Evolutionary conservation across 2,888 invertebrate genomes (phyloP).

Genomic region (Xestia sexstrigata): DNA sequence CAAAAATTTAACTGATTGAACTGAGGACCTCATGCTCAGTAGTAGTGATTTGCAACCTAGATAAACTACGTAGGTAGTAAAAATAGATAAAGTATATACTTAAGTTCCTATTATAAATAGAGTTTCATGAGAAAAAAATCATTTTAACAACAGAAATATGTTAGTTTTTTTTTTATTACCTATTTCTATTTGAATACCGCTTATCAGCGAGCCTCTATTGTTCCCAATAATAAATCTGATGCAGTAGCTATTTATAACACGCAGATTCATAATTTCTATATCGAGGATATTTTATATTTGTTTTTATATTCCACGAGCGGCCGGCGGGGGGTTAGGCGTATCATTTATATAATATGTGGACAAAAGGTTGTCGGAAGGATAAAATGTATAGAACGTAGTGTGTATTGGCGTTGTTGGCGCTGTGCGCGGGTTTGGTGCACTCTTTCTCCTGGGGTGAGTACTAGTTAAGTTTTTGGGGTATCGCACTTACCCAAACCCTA

Average conservation of each 20-base stretch:
- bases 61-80: not conserved
- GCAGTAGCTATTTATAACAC: no score
- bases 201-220: not conserved
- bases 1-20: not conserved
- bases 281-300: not conserved
- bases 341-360: not conserved
- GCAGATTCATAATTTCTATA: not conserved
- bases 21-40: not conserved
- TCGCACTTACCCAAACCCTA: not conserved
- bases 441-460: slow-evolving; percentile 5
- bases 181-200: not conserved
- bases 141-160: not conserved
- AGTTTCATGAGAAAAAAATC: not conserved
- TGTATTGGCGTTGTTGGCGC: not conserved
- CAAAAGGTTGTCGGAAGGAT: not conserved
- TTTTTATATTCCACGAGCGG: not conserved
- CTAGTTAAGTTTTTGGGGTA: not conserved
- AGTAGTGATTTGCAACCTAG: no score
- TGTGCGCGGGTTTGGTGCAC: not conserved
- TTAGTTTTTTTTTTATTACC: not conserved
- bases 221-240: not conserved
- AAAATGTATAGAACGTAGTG: not conserved
- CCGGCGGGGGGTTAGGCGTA: not conserved
- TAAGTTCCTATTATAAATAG: no score
- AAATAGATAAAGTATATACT: not conserved